Base-by-base conservation (phyloP, 2,888 invertebrate genomes). In the Ectemnius lituratus region DNA sequence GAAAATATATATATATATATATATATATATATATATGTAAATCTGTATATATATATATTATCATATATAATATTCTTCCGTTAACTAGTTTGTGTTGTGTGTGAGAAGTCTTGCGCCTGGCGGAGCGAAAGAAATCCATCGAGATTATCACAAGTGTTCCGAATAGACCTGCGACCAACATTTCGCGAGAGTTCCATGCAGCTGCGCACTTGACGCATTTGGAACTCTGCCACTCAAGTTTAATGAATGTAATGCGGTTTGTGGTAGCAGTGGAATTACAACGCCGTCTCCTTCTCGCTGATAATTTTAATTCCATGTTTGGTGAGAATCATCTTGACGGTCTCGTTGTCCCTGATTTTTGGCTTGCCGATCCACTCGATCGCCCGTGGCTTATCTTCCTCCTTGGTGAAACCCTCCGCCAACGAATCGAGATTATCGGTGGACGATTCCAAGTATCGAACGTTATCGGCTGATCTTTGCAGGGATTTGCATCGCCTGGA, bases 291-390 rank as follows among this genome's bases (percentile, higher is more conserved):
- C 16, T 95, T 94, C 86, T 96, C 95, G 84, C 95, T 95, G 60
- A 95, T 95, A 64, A 96, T 95, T 90, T 95, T 94, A 81, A 96
- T 95, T 1, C 95, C 95, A 86, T 95, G 95, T 88, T 95, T 95
- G 2, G 95, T 95, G 81, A 96, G 92, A 85, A 95, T 94, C 91
- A 95, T 93, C 86, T 95, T 93, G 8, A 96, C 95, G 57, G 94
- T 93, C 83, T 94, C 94, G 73, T 85, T 89, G 63, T 89, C 88
- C 6, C 87, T 79, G 23, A 78, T 77, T 58, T 84, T 87, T 6
- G 78, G 74, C 20, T 78, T 84, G 3, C 74, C 73, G 4, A 67
- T 70, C 75, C 71, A 75, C 3, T 79, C 75, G 6, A 74, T 16
- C 2, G 59, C n/a, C 20, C 49, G 62, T n/a, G 64, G 60, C n/a